These are phyloP conservation scores for Aurelia aurita complex sp. Pacific DNA, from an alignment of 30 jellyfish, hydroid and myxozoan species.

Conservation along the genomic window DNA sequence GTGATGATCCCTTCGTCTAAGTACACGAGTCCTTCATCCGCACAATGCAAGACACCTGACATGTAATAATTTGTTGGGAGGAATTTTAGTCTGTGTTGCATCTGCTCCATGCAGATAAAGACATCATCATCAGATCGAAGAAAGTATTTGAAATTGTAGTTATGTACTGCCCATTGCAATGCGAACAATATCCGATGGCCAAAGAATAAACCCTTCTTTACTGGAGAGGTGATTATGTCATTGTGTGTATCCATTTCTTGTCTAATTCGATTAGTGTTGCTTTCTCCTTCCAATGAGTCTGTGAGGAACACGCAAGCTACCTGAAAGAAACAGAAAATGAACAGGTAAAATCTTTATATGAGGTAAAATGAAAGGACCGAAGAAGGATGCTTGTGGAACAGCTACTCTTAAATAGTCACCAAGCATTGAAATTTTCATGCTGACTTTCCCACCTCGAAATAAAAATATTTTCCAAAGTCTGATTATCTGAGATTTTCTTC, in stretches of 20 bases:
- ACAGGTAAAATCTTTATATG: too few species aligned
- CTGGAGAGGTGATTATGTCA: slow-evolving; percentile 50
- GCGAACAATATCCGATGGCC: slow-evolving; percentile 60
- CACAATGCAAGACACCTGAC: slow-evolving; percentile 73
- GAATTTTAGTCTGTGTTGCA: slow-evolving; percentile 2
- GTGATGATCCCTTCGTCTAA: slow-evolving; percentile 70
- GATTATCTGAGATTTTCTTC: too few species aligned
- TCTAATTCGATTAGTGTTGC: not conserved
- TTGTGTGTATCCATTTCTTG: slow-evolving; percentile 8
- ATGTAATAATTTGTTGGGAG: slow-evolving; percentile 36
- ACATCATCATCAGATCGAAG: slow-evolving; percentile 80
- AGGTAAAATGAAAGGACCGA: not conserved
- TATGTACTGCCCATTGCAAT: slow-evolving; percentile 50
- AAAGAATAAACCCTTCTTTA: slow-evolving; percentile 34
- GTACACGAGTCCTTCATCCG: slow-evolving; percentile 46
- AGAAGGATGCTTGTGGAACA: not conserved
- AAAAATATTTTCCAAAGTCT: too few species aligned
- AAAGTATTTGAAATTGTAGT: slow-evolving; percentile 32
- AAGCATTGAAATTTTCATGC: too few species aligned
- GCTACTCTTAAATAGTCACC: too few species aligned
- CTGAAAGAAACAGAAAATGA: not conserved
- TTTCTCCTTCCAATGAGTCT: slow-evolving; percentile 25
- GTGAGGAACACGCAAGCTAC: slow-evolving; percentile 9
- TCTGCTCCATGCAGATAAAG: slow-evolving; percentile 66
- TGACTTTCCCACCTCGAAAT: too few species aligned